Base-by-base conservation (phyloP, 1,140 invertebrate genomes). In the Anastrepha obliqua region DNA sequence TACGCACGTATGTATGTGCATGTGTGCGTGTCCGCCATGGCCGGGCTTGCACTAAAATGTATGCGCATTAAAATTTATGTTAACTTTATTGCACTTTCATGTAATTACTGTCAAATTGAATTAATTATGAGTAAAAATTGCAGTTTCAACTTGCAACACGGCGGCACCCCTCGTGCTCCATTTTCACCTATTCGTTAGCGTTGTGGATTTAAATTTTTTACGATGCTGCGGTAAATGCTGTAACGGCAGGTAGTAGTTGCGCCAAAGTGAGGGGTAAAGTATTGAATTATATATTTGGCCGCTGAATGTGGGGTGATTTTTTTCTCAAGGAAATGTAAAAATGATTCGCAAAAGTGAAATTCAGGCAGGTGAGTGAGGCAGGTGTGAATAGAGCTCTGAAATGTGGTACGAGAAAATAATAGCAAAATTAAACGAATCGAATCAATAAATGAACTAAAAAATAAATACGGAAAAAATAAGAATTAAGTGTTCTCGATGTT, bases 51-150 rank as follows among this genome's bases (percentile, higher is more conserved):
- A 20, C 11, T 58, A 60, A 60, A 58, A 85, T 47, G 29, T 86
- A 62, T 62, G 58, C 42, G 11, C 85, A 60, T 86, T 86, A 62
- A 86, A 86, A 62, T 86, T 86, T 62, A 62, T 86, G 85, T 86
- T 60, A 86, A 62, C 60, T 60, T 47, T 64, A 64, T 62, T 86
- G 55, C 85, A 86, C 85, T 86, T 86, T 44, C 60, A 62, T 86
- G 85, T 86, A 86, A 86, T 86, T 85, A 59, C 81, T 85, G 81
- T 85, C 55, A 58, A 85, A 85, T 39, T 64, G 85, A 59, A 86
- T 86, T 86, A 86, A 86, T 86, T 86, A 64, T 64, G 85, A 86
- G 51, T 51, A 81, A 81, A 58, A 81, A 81, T 81, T 81, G 74
- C 74, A 81, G 55, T 81, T 81, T 81, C 47, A 1, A 81, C 70